phyloP scores from a whole-genome alignment of 2,113 vertebrate species.

The Hyla sarda region DNA sequence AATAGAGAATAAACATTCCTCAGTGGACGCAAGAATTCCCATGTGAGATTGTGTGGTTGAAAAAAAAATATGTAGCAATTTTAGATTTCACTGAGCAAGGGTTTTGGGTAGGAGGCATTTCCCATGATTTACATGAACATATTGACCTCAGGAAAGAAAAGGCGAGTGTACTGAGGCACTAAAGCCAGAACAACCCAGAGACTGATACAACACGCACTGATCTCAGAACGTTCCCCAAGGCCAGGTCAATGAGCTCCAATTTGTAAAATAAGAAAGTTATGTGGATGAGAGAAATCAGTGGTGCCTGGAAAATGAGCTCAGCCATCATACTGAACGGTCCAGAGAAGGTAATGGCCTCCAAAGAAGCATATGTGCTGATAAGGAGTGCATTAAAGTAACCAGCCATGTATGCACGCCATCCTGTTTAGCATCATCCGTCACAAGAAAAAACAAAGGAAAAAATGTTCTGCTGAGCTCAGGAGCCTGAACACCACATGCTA shows the following conservation, averaged over 20 bases:
- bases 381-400: constrained; percentile 14
- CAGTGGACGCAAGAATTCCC: constrained; percentile 23
- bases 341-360: constrained; percentile 9
- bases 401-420: neutral
- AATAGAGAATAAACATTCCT: constrained; percentile 41
- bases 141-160: constrained; percentile 14
- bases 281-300: neutral
- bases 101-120: constrained; percentile 23
- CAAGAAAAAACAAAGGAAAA: neutral
- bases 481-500: neutral
- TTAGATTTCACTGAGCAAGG: constrained; percentile 12
- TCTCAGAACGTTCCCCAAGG: constrained; percentile 13
- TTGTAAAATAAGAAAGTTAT: neutral
- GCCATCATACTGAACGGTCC: neutral
- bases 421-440: constrained; percentile 13
- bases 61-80: constrained; percentile 40
- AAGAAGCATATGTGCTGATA: constrained; percentile 27
- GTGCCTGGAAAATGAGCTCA: constrained; percentile 3
- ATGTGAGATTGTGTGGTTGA: neutral
- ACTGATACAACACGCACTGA: neutral
- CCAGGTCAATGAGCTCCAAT: constrained; percentile 39
- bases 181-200: constrained; percentile 1
- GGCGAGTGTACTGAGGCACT: neutral
- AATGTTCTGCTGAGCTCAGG: too few relatives aligned
- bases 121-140: constrained; percentile 29